phyloP scores from a whole-genome alignment of 2,113 vertebrate genomes.

The Mormyrus lacerda region DNA sequence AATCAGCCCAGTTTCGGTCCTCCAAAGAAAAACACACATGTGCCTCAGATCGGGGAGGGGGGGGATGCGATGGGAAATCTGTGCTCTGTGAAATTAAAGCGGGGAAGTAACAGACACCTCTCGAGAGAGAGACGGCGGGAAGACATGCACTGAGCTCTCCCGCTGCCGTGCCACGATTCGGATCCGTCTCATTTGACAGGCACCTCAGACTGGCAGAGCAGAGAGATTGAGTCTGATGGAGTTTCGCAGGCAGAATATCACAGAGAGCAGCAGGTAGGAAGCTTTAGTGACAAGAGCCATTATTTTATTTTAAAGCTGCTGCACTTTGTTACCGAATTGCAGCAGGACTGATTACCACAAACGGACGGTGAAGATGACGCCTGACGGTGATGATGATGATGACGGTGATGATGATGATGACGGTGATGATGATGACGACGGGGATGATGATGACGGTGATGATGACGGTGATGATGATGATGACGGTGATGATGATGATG shows the following conservation, averaged over 20 bases:
- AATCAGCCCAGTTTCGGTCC: neutral
- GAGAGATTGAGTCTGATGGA: neutral
- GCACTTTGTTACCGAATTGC: neutral
- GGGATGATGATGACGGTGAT: neutral
- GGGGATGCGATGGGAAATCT: neutral
- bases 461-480: neutral
- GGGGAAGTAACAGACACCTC: constrained; percentile 78
- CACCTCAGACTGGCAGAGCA: neutral
- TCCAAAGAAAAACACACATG: neutral
- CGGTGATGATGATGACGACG: too few species aligned
- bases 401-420: too few species aligned
- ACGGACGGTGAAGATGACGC: neutral
- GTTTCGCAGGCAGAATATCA: neutral
- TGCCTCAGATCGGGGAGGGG: neutral
- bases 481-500: neutral
- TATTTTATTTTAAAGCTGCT: neutral
- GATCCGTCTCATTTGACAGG: neutral
- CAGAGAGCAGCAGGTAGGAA: constrained; percentile 1
- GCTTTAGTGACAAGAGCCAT: neutral
- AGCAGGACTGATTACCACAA: neutral
- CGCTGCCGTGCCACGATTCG: neutral
- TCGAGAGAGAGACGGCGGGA: constrained; percentile 19
- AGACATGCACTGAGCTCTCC: constrained; percentile 25
- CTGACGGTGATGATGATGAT: neutral
- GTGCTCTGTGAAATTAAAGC: constrained; percentile 35